Conservation (phyloP, 2,888 invertebrate genomes). For the Opisthograptis luteolata region DNA sequence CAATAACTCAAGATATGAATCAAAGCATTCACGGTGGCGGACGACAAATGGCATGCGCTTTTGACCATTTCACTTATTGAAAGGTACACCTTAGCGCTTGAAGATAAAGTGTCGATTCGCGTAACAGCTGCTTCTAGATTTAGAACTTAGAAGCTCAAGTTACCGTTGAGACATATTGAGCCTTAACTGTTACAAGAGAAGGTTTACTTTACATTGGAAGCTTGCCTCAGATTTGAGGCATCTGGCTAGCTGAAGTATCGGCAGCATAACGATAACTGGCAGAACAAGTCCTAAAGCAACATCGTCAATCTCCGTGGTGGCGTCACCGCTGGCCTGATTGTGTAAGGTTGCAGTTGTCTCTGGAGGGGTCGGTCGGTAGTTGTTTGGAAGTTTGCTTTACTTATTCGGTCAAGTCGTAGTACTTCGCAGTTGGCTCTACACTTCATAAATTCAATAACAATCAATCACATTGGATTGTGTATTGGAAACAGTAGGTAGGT, state of each 20-base stretch:
- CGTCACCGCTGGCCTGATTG: constrained; percentile 6
- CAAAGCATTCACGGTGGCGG: constrained; percentile 43
- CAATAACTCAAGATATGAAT: constrained; percentile 55
- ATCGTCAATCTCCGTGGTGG: constrained; percentile 39
- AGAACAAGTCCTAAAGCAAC: constrained; percentile 45
- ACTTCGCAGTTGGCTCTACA: no score
- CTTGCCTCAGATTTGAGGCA: constrained; percentile 18
- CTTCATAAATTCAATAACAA: no score
- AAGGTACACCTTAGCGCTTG: constrained; percentile 26
- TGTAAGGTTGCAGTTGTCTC: background rate
- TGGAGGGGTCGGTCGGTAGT: background rate
- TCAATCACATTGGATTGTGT: no score
- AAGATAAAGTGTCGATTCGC: constrained; percentile 31
- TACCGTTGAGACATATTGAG: constrained; percentile 10
- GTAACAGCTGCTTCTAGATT: constrained; percentile 6
- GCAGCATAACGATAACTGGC: constrained; percentile 37
- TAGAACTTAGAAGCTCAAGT: constrained; percentile 10
- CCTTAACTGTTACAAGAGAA: constrained; percentile 4
- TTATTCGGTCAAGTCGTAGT: background rate
- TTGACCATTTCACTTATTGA: constrained; percentile 8
- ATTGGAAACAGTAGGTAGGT: no score
- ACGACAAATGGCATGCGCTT: constrained; percentile 43
- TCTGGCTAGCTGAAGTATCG: constrained; percentile 37
- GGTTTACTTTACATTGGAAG: constrained; percentile 6
- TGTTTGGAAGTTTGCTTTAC: background rate